Evolutionary conservation across 2,797 vertebrate genomes (phyloP), one percentile per base, ranked within the genome.

Genomic region (Valencia hispanica): DNA sequence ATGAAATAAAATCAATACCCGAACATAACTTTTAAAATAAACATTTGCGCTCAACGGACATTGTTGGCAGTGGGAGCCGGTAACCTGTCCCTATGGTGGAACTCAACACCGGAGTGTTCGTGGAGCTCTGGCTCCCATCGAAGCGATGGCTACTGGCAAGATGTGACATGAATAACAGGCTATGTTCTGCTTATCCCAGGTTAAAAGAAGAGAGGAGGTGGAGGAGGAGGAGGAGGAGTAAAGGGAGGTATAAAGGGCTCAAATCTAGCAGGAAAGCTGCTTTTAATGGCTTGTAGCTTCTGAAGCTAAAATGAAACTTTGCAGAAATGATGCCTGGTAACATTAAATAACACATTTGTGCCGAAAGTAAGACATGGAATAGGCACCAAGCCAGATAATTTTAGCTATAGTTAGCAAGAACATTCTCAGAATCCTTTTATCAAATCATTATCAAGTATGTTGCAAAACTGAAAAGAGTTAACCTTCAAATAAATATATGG

Each of bases 1-100:
- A 94, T 85, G 89, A 93, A 94, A 94, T 93, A 92, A 92, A 95
- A 95, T 95, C 94, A 95, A 96, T 95, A 94, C 88, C 90, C 76
- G 77, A 93, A 93, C 93, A 93, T 95, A 94, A 95, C 92, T 91
- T 95, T 94, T 95, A 92, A 95, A 95, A 95, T 95, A 95, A 95
- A 95, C 94, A 95, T 95, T 95, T 94, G 92, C 91, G 86, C 93
- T 95, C 90, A 0, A 76, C 77, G 87, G 94, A 95, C 93, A 91
- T 91, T 91, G 92, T 92, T 95, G 95, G 94, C 94, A 94, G 85
- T 18, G 77, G 70, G 68, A 89, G 88, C 86, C 82, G 57, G 88
- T 92, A 93, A 93, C 91, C 91, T 94, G 93, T 94, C 93, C 93
- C 94, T 79, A 87, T 88, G 92, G 90, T 93, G 95, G 90, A 94